These are phyloP conservation scores for Leptodactylus fallax DNA, from an alignment of 2,797 vertebrate genomes.

Conservation along the genomic window DNA sequence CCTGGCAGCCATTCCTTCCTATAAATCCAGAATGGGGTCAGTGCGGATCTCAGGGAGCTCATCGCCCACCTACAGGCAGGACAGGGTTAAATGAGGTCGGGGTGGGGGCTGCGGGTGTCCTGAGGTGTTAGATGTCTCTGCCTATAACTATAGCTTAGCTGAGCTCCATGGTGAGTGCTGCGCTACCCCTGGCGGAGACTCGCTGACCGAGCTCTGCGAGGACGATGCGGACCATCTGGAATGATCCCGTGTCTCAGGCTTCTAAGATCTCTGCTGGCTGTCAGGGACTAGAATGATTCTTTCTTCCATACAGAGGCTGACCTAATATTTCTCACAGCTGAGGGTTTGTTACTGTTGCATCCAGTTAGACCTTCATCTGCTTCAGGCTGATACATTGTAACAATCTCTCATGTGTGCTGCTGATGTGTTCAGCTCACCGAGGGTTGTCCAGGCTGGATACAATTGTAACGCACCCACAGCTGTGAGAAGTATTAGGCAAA, in stretches of 20 bases:
- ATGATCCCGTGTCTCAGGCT: neutral
- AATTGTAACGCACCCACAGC: neutral
- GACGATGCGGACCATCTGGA: no score
- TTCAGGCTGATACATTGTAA: neutral
- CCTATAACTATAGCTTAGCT: neutral
- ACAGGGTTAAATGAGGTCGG: constrained; percentile 46
- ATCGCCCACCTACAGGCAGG: constrained; percentile 26
- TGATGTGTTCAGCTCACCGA: no score
- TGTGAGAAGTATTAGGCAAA: neutral
- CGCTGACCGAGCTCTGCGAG: neutral
- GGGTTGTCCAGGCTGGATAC: no score
- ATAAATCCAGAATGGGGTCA: constrained; percentile 60
- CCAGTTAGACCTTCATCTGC: no score
- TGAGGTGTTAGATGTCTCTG: constrained; percentile 19
- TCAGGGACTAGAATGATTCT: neutral
- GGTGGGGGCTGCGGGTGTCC: neutral
- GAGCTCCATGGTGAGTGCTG: neutral
- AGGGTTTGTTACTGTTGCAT: neutral
- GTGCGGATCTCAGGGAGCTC: constrained; percentile 34
- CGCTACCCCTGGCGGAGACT: neutral
- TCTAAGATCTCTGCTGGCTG: neutral
- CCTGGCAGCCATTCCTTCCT: constrained; percentile 10
- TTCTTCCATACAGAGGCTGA: no score
- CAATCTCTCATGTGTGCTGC: neutral
- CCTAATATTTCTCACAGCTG: neutral